Base-by-base conservation (phyloP, 2,888 invertebrate genomes). In the Pristionchus maxplancki region DNA sequence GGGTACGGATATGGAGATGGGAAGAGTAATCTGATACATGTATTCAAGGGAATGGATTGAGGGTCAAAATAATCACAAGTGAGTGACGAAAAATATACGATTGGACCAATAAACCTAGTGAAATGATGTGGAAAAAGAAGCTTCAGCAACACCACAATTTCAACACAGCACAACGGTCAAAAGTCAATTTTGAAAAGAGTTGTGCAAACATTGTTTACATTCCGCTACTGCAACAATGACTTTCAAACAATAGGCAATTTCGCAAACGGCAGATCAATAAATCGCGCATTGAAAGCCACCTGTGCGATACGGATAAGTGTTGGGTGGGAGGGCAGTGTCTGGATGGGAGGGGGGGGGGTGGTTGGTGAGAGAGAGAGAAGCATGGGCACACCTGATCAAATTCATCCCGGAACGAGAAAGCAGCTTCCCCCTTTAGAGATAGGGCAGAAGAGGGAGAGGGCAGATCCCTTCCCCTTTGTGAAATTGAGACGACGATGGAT, bases 361-460 rank as follows among this genome's bases (percentile, higher is more conserved):
- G 74, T 31, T 28, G 40, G 37, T 31, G 74, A 40, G 40, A 74
- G 74, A 40, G 78, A 15, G 20, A 78, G 78, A 48, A 78, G 78
- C 78, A 78, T 78, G 44, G 40, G n/a, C 44, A 78, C 78, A 78
- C 48, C 48, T 78, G 78, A 78, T 78, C 78, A 78, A 78, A 67
- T 58, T 24, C 24, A 24, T 58, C 67, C 34, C 67, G 67, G 67
- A 67, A 67, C 28, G 67, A 58, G 58, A 58, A 28, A 17, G 13
- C 67, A 31, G 44, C 58, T 58, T 58, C 58, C 58, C n/a, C n/a
- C 58, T 58, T n/a, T 58, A 58, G 58, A 58, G 58, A 58, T 58
- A 24, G 78, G 78, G 48, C 6, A 28, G 8, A 20, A 17, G 44
- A 44, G 78, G 13, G 28, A 44, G 78, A 15, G 78, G 4, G 78